phyloP scores from a whole-genome alignment of 2,797 vertebrate genomes.

The Scleropages formosus region DNA sequence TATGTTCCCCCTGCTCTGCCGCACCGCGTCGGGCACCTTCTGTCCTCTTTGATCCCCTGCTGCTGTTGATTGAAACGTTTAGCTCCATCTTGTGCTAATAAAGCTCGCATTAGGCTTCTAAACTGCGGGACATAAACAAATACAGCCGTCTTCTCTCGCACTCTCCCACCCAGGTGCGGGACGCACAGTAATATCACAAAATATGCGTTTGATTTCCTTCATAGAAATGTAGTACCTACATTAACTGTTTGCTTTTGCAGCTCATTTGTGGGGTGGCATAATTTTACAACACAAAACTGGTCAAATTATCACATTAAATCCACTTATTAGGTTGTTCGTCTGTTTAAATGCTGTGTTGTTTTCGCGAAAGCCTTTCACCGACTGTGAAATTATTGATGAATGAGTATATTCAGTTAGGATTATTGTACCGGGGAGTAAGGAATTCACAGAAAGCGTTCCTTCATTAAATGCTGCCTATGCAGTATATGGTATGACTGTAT shows the following conservation, averaged over 20 bases:
- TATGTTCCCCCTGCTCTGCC: constrained; percentile 48
- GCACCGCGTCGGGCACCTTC: constrained; percentile 34
- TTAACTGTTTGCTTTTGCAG: background rate
- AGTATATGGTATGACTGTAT: no score
- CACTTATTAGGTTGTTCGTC: no score
- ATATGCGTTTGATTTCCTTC: background rate
- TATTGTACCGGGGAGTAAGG: no score
- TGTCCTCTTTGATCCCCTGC: constrained; percentile 52
- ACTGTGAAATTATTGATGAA: no score
- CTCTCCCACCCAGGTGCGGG: background rate
- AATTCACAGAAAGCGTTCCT: no score
- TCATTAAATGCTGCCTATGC: no score
- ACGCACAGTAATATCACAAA: constrained; percentile 12
- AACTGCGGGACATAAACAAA: constrained; percentile 18
- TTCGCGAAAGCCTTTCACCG: no score
- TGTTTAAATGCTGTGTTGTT: no score
- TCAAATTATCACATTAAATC: no score
- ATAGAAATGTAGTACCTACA: background rate
- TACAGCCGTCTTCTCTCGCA: background rate
- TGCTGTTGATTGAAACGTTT: constrained; percentile 57
- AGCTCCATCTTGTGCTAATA: constrained; percentile 37
- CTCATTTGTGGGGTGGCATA: no score
- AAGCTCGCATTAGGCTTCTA: constrained; percentile 20
- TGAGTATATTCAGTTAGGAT: no score
- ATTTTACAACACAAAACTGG: no score